A percentile compares a stretch with the other conserved stretches of the same genome.
phyloP scores from a whole-genome alignment of 2,797 vertebrate species.

The Danio choprae region DNA sequence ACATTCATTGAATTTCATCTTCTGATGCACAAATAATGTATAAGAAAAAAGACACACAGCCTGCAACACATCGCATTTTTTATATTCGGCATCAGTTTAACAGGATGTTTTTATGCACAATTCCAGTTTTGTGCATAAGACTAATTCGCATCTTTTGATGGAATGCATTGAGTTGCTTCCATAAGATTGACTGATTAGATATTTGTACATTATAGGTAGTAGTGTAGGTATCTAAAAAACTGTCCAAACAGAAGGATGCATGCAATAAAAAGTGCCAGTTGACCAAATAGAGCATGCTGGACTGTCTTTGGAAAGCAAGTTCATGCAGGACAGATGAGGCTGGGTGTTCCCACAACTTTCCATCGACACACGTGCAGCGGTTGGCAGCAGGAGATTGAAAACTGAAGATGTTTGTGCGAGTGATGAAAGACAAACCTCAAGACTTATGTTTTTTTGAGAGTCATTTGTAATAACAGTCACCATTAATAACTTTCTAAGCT shows the following conservation, averaged over 20 bases:
- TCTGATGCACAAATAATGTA: too few relatives aligned
- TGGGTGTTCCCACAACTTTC: constrained; percentile 33
- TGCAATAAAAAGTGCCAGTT: neutral
- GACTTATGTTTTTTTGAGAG: constrained; percentile 75
- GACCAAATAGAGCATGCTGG: constrained; percentile 4
- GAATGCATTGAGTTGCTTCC: too few relatives aligned
- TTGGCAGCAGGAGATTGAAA: constrained; percentile 63
- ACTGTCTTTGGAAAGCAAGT: constrained; percentile 29
- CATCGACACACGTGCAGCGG: constrained; percentile 32
- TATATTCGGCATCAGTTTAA: too few relatives aligned
- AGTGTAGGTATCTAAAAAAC: too few relatives aligned
- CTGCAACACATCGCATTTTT: too few relatives aligned
- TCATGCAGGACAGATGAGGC: constrained; percentile 2
- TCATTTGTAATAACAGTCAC: constrained; percentile 77
- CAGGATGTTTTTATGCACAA: too few relatives aligned
- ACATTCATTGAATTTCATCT: too few relatives aligned
- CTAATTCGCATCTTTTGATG: too few relatives aligned
- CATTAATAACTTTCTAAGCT: constrained; percentile 78
- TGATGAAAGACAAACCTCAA: constrained; percentile 74
- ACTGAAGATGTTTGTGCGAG: constrained; percentile 73
- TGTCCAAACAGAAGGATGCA: neutral
- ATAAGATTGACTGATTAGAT: too few relatives aligned
- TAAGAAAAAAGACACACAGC: too few relatives aligned
- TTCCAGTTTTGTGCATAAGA: too few relatives aligned
- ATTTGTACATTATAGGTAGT: too few relatives aligned